These are phyloP conservation scores for Gallirallus australis DNA, from an alignment of 2,797 vertebrate genomes.

Conservation along the genomic window DNA sequence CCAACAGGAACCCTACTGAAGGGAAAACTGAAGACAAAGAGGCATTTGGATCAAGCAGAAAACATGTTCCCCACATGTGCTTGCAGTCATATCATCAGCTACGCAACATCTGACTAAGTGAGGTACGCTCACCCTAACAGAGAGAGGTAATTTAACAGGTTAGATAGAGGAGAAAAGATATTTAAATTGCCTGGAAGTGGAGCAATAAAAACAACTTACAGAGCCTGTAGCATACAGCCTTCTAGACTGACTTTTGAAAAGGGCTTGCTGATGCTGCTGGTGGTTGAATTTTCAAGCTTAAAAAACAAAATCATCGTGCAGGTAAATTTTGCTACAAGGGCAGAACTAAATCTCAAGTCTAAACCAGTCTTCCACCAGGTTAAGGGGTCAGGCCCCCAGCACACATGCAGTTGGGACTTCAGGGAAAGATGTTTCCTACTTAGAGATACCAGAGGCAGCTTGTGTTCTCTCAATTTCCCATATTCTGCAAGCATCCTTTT, in stretches of 20 bases:
- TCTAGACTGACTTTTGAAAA: not conserved
- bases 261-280: not conserved
- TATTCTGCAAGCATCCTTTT: not conserved
- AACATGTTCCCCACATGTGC: not conserved
- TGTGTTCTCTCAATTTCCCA: not conserved
- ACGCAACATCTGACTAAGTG: conserved; percentile 46
- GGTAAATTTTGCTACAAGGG: not conserved
- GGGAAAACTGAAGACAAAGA: conserved; percentile 52
- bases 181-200: conserved; percentile 42
- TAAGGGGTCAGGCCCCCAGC: not conserved
- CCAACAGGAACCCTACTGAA: not conserved
- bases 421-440: not conserved
- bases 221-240: not conserved
- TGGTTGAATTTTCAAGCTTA: not conserved
- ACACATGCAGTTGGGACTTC: not conserved
- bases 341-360: not conserved
- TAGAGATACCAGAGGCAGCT: not conserved
- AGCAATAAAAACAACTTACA: conserved; percentile 4
- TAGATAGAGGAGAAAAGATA: conserved; percentile 41
- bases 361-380: not conserved
- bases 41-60: conserved; percentile 47
- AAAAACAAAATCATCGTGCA: not conserved
- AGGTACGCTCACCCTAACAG: conserved; percentile 17
- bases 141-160: conserved; percentile 51
- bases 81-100: conserved; percentile 22